Evolutionary conservation across 1,140 invertebrate species (phyloP), one percentile per base, ranked within the genome.

Genomic region (Colletes latitarsis): DNA sequence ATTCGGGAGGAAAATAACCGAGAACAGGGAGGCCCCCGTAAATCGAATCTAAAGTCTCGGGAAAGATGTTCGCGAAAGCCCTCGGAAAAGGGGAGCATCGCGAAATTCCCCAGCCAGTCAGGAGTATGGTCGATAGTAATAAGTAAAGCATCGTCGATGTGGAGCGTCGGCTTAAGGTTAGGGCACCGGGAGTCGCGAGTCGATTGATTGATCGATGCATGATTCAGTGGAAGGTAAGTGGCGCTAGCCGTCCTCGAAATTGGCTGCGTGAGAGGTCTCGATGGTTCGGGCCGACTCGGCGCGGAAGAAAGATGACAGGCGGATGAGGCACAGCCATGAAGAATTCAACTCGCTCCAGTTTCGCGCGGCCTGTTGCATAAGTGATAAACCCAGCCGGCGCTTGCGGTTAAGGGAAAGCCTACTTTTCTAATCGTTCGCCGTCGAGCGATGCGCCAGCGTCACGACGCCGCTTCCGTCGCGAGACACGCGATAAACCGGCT

Each of bases 141-240:
- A 63, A 68, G 62, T 64, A 21, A 69, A 76, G 17, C 41, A 55
- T 57, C 63, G 43, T 8, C 8, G 5, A 19, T 4, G 10, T 53
- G 19, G 30, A 46, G 5, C 1, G n/a, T 8, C 17, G 46, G 39
- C 17, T 69, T 30, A 66, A 14, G 41, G 68, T 43, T 19, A 57
- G 55, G 57, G 19, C 19, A 52, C 12, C 30, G 30, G 14, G 39
- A 49, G 55, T 10, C 52, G 15, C 30, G 58, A n/a, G 6, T 57
- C 83, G 46, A 85, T 82, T 79, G 84, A 86, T 86, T 72, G 84
- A 63, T 74, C 80, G 71, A 85, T 86, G 83, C 80, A 86, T 85
- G 84, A 85, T 86, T 85, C 66, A 86, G 43, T 43, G 43, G 52
- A 19, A 74, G 58, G 60, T 82, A 85, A 86, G 80, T 86, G 80